A percentile compares a stretch with the other conserved stretches of the same genome.
phyloP scores from a whole-genome alignment of 2,888 invertebrate genomes.

The Thecocarcelia acutangulata region DNA sequence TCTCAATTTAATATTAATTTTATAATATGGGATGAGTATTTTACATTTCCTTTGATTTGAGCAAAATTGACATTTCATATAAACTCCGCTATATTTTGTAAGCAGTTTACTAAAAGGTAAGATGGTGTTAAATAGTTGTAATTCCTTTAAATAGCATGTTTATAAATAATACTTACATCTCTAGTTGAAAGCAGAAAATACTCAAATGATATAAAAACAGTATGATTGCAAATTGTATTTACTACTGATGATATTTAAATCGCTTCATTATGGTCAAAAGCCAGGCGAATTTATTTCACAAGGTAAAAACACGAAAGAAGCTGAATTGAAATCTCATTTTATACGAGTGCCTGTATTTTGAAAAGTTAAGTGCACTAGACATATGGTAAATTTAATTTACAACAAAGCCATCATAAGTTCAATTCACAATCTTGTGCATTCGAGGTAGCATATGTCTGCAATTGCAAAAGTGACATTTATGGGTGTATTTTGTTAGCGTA shows the following conservation, averaged over 20 bases:
- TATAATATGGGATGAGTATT: not conserved
- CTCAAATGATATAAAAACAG: slow-evolving; percentile 31
- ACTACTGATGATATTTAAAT: slow-evolving; percentile 53
- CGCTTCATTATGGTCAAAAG: slow-evolving; percentile 47
- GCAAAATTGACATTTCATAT: slow-evolving; percentile 19
- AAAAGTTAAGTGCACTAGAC: too few species aligned
- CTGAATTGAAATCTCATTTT: too few species aligned
- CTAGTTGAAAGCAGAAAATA: slow-evolving; percentile 58
- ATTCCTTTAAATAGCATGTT: not conserved
- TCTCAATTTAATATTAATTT: slow-evolving; percentile 30
- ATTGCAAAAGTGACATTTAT: too few species aligned
- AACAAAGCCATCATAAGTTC: too few species aligned
- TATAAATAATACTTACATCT: slow-evolving; percentile 63
- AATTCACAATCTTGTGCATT: too few species aligned
- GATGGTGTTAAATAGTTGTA: slow-evolving; percentile 42
- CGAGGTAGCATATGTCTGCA: too few species aligned
- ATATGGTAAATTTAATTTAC: too few species aligned
- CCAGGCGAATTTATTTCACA: slow-evolving; percentile 14
- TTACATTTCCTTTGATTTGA: slow-evolving; percentile 19
- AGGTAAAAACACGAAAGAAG: too few species aligned
- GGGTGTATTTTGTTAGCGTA: too few species aligned
- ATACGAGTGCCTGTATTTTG: too few species aligned
- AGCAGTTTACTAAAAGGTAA: slow-evolving; percentile 37
- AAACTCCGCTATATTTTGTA: slow-evolving; percentile 31
- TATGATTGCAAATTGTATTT: slow-evolving; percentile 50